A percentile compares a stretch with the other conserved stretches of the same genome.
phyloP scores from a whole-genome alignment of 1,140 invertebrate genomes.

The Drosophila takahashii region DNA sequence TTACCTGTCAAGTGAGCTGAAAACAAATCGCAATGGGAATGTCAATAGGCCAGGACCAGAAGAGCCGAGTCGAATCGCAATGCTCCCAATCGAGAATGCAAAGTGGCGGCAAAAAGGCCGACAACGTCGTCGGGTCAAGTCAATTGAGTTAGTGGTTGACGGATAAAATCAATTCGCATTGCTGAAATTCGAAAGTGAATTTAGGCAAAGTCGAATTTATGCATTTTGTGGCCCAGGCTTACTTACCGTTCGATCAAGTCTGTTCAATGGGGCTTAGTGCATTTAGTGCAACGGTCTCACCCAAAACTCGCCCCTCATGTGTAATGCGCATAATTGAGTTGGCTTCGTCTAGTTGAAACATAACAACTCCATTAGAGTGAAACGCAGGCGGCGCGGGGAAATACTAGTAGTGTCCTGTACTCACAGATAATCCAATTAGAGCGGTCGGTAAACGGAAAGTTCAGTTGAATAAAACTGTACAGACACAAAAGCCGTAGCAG shows the following conservation, averaged over 20 bases:
- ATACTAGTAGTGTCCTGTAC: conserved; percentile 16
- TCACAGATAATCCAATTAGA: conserved; percentile 60
- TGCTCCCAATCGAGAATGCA: conserved; percentile 75
- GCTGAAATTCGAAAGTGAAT: conserved; percentile 34
- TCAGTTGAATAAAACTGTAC: conserved; percentile 58
- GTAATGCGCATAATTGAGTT: conserved; percentile 73
- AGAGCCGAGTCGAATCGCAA: conserved; percentile 31
- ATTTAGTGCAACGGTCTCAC: background rate
- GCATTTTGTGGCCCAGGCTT: conserved; percentile 27
- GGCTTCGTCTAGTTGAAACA: conserved; percentile 53
- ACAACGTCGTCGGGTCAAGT: conserved; percentile 59
- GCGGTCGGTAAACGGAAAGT: conserved; percentile 58
- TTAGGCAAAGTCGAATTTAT: conserved; percentile 32
- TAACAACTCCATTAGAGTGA: conserved; percentile 71
- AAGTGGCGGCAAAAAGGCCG: conserved; percentile 75
- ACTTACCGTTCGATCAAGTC: conserved; percentile 15
- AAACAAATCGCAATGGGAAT: conserved; percentile 81
- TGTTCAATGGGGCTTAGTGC: background rate
- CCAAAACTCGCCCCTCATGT: conserved; percentile 11
- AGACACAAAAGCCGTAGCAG: conserved; percentile 2
- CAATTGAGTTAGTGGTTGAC: conserved; percentile 69
- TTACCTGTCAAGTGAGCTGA: conserved; percentile 81
- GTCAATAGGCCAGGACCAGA: conserved; percentile 71
- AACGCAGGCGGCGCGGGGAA: background rate
- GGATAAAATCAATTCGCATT: conserved; percentile 54